Base-by-base conservation (phyloP, 1,140 invertebrate genomes). In the Brachionus paranguensis region DNA sequence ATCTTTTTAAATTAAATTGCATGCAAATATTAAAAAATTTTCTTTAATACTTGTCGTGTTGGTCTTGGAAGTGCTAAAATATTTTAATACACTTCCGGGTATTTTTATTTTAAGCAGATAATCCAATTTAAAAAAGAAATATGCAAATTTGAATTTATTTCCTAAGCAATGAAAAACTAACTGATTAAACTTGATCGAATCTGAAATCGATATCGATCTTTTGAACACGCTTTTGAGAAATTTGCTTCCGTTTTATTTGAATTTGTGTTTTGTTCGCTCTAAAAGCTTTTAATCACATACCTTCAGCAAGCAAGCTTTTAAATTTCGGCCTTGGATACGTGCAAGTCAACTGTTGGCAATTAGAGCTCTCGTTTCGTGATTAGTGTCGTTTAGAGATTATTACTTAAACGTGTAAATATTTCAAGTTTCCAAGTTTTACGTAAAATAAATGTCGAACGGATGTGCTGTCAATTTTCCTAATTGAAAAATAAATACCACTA, bases 321-420 rank as follows among this genome's bases (percentile, higher is more conserved):
- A 60, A 60, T 60, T 55, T 60, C 53, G 53, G 53, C 53, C 53
- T 29, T 68, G 65, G 37, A 43, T 72, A 72, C 68, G 68, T 72
- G 68, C 37, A 72, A 72, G 68, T 43, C 41, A 72, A 72, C 65
- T 68, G 53, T 60, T 60, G 20, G 53, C 33, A 37, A 68, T 68
- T 68, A 68, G 65, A 14, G 27, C 33, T 33, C 33, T 68, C 27
- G 12, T 68, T 68, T 33, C 65, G 65, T 68, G 65, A 68, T 68
- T 68, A 12, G 33, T 68, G 65, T 68, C 65, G 33, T 33, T 33
- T 68, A 33, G 3, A n/a, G 33, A 68, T 68, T 33, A 33, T 68
- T 41, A 72, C 41, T 72, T 72, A 20, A 72, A 72, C 68, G 68
- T 72, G 68, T 72, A 72, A 72, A 72, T 72, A 72, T 72, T 72